Conservation (phyloP, 1,140 invertebrate genomes). For the Brachionus calyciflorus region DNA sequence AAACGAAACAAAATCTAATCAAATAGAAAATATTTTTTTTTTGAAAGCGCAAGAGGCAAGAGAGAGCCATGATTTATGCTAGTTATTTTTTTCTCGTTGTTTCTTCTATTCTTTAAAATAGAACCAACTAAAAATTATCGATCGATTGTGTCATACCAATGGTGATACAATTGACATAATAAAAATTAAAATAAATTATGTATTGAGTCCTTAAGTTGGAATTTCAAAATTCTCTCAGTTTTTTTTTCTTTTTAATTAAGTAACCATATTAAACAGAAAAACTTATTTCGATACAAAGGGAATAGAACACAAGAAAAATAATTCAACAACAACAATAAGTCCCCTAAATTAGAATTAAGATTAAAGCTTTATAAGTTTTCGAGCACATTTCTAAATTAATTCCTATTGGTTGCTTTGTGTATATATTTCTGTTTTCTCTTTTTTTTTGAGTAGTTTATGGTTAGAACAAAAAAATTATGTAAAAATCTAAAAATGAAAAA, state of each 20-base stretch:
- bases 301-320: not conserved
- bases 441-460: no score
- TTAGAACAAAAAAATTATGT: not conserved
- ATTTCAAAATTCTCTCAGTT: not conserved
- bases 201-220: conserved; percentile 5
- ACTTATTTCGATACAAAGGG: conserved; percentile 18
- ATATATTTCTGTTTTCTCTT: not conserved
- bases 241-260: no score
- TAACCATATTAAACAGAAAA: conserved; percentile 18
- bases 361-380: not conserved
- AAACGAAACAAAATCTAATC: conserved; percentile 34
- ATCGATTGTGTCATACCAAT: conserved; percentile 39
- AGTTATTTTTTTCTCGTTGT: no score
- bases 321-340: no score
- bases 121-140: conserved; percentile 20
- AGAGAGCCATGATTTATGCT: conserved; percentile 41
- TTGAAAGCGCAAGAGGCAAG: conserved; percentile 5
- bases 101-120: not conserved
- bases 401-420: not conserved
- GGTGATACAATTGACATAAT: conserved; percentile 37
- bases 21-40: conserved; percentile 26
- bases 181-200: conserved; percentile 40
- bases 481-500: no score
- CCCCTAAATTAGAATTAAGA: not conserved
- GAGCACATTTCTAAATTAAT: not conserved